Evolutionary conservation across 2,888 invertebrate species (phyloP).

Genomic region (Leptogaster cylindrica): DNA sequence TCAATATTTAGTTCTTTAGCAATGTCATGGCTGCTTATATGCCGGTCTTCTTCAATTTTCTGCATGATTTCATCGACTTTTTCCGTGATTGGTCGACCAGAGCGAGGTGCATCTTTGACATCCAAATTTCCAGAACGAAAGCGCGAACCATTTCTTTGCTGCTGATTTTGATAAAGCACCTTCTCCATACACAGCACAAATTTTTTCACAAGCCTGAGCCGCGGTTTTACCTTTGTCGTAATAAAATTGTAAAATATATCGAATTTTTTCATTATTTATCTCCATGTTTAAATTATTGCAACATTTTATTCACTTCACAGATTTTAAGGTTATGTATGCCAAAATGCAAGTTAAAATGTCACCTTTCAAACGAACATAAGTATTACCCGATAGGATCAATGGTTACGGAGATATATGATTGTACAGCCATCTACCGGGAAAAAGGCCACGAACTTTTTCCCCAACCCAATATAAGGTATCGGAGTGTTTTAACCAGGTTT

Average conservation of each 20-base stretch:
- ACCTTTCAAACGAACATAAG: constrained; percentile 1
- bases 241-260: constrained; percentile 2
- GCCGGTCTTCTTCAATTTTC: constrained; percentile 20
- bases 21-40: constrained; percentile 7
- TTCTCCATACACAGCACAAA: constrained; percentile 25
- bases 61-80: constrained; percentile 18
- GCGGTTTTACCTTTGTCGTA: constrained; percentile 14
- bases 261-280: constrained; percentile 13
- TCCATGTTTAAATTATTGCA: constrained; percentile 2
- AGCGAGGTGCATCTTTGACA: constrained; percentile 13
- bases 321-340: neutral
- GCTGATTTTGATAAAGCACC: neutral
- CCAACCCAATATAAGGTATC: constrained; percentile 2
- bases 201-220: constrained; percentile 20
- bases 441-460: too few relatives aligned
- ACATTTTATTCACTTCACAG: neutral
- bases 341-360: neutral
- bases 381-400: neutral
- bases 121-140: constrained; percentile 23
- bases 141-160: neutral
- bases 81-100: constrained; percentile 4
- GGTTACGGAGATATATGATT: neutral
- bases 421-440: neutral
- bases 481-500: neutral
- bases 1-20: constrained; percentile 3